phyloP scores from a whole-genome alignment of 2,113 vertebrate genomes.

The Antidorcas marsupialis region DNA sequence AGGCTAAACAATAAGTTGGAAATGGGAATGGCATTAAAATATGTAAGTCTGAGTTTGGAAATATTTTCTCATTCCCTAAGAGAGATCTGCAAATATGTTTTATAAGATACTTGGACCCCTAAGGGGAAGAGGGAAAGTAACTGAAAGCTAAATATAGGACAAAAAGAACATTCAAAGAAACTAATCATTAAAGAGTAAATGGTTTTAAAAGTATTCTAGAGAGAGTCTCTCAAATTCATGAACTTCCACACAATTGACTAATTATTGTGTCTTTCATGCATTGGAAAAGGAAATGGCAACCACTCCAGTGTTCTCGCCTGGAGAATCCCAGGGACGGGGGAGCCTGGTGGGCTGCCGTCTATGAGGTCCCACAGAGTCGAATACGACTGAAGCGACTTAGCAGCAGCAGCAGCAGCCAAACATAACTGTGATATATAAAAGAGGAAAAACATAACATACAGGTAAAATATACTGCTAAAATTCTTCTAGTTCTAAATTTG shows the following conservation, averaged over 20 bases:
- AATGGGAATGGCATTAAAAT: background rate
- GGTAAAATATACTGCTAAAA: background rate
- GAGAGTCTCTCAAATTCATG: background rate
- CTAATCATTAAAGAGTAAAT: background rate
- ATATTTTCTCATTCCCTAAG: background rate
- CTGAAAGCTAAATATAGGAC: background rate
- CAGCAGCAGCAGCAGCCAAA: background rate
- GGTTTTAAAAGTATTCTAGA: background rate
- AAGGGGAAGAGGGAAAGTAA: background rate
- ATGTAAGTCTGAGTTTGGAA: background rate
- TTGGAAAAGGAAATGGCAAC: too few species aligned
- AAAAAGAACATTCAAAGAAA: background rate
- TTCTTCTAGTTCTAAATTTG: background rate
- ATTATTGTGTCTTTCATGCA: background rate
- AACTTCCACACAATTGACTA: background rate
- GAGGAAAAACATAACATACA: background rate
- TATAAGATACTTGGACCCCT: background rate
- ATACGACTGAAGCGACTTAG: too few species aligned
- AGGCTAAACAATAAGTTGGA: background rate
- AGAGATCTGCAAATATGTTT: background rate
- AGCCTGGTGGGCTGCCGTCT: too few species aligned
- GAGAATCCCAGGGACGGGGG: too few species aligned
- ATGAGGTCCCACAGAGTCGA: too few species aligned
- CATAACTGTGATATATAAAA: background rate
- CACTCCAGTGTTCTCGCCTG: too few species aligned